A percentile compares a stretch with the other conserved stretches of the same genome.
These are phyloP conservation scores for Furcifer pardalis DNA, from an alignment of 2,797 vertebrate genomes.

Conservation along the genomic window DNA sequence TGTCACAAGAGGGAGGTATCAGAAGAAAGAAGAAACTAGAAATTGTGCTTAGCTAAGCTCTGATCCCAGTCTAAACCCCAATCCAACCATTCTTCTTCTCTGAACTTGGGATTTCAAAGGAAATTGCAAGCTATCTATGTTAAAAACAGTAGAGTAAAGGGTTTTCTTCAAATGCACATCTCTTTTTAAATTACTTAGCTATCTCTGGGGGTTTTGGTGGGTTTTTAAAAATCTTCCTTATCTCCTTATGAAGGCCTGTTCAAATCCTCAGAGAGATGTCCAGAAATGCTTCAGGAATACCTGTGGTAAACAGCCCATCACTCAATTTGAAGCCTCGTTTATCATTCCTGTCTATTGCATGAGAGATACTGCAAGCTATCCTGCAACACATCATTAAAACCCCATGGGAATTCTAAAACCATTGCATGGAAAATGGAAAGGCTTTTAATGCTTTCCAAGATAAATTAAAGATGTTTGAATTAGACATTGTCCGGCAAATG, in stretches of 20 bases:
- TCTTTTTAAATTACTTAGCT: slow-evolving; percentile 6
- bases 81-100: neutral
- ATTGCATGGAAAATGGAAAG: slow-evolving; percentile 55
- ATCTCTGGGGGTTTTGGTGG: neutral
- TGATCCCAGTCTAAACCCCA: no score
- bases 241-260: slow-evolving; percentile 15
- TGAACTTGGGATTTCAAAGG: neutral
- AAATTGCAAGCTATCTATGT: neutral
- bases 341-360: slow-evolving; percentile 32
- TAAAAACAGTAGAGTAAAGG: accelerated
- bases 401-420: slow-evolving; percentile 45
- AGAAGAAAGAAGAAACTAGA: no score
- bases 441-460: slow-evolving; percentile 64
- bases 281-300: slow-evolving; percentile 22
- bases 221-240: neutral
- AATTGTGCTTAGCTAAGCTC: no score
- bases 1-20: no score
- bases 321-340: slow-evolving; percentile 18
- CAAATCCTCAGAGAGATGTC: slow-evolving; percentile 18
- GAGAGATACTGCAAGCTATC: slow-evolving; percentile 51
- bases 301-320: neutral
- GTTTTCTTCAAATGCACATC: neutral
- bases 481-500: slow-evolving; percentile 51
- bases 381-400: slow-evolving; percentile 58
- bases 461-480: slow-evolving; percentile 62